Evolutionary conservation across 1,140 invertebrate genomes (phyloP).

Genomic region (Habropoda laboriosa): DNA sequence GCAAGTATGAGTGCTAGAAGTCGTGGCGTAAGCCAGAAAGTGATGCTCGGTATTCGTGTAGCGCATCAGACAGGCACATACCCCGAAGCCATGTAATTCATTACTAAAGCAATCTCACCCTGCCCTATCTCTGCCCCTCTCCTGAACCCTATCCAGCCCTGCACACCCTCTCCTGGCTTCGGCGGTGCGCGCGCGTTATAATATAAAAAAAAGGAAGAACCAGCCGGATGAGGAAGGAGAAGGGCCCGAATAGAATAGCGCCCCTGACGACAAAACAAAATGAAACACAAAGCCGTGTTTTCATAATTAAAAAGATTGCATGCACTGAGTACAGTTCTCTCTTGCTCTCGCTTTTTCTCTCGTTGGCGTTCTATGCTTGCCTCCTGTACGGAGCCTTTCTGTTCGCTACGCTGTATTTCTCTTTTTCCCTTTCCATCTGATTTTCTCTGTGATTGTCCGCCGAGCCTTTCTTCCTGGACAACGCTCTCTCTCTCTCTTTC

Average conservation of each 20-base stretch:
- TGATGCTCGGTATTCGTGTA: slow-evolving; percentile 70
- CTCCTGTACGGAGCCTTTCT: slow-evolving; percentile 55
- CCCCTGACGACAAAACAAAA: slow-evolving; percentile 73
- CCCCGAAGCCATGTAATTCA: slow-evolving; percentile 82
- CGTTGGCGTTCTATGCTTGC: slow-evolving; percentile 49
- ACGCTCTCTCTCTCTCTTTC: slow-evolving; percentile 18
- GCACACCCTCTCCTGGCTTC: slow-evolving; percentile 54
- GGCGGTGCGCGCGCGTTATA: slow-evolving; percentile 66
- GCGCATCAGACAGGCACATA: slow-evolving; percentile 80
- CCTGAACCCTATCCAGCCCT: slow-evolving; percentile 56
- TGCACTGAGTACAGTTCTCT: slow-evolving; percentile 61
- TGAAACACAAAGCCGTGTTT: slow-evolving; percentile 74
- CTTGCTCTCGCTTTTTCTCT: slow-evolving; percentile 57
- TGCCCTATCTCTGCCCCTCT: slow-evolving; percentile 61
- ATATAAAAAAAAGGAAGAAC: slow-evolving; percentile 72
- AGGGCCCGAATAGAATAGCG: slow-evolving; percentile 70
- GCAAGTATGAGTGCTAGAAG: slow-evolving; percentile 41
- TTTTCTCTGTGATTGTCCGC: slow-evolving; percentile 55
- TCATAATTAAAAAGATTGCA: slow-evolving; percentile 74
- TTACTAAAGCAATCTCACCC: slow-evolving; percentile 83
- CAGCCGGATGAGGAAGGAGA: slow-evolving; percentile 57
- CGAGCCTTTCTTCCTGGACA: slow-evolving; percentile 52
- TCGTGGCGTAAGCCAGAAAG: slow-evolving; percentile 39
- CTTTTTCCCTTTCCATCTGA: slow-evolving; percentile 55
- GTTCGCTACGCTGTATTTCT: slow-evolving; percentile 45